Conservation (phyloP, 2,888 invertebrate genomes). For the Stegana nigrithorax region DNA sequence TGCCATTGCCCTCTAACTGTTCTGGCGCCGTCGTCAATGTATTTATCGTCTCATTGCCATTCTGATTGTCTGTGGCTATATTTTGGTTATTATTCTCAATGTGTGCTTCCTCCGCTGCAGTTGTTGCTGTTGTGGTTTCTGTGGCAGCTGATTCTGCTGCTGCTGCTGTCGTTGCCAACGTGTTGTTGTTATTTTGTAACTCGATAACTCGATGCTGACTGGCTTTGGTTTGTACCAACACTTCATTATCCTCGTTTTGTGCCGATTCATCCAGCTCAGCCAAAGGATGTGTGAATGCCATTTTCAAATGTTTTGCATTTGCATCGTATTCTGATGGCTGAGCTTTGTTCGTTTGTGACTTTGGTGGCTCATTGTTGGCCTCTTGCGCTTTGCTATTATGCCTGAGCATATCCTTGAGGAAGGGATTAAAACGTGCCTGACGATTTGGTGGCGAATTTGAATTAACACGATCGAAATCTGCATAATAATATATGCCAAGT, state of each 20-base stretch:
- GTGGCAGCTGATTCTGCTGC: background rate
- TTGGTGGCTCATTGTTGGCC: slow-evolving; percentile 7
- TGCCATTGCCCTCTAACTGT: slow-evolving; percentile 70
- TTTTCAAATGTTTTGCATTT: slow-evolving; percentile 39
- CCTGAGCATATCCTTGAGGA: slow-evolving; percentile 72
- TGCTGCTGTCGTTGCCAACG: background rate
- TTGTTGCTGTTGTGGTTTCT: slow-evolving; percentile 14
- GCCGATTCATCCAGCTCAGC: slow-evolving; percentile 33
- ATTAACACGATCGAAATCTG: slow-evolving; percentile 64
- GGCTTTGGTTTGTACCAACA: slow-evolving; percentile 7
- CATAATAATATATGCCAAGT: background rate
- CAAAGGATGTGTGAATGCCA: slow-evolving; percentile 40
- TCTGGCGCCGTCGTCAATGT: slow-evolving; percentile 70
- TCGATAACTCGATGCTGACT: background rate
- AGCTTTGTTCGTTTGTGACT: slow-evolving; percentile 15
- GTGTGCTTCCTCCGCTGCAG: slow-evolving; percentile 26
- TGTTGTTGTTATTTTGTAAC: slow-evolving; percentile 15
- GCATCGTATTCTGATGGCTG: background rate
- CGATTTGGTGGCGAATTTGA: slow-evolving; percentile 64
- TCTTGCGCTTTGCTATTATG: slow-evolving; percentile 41
- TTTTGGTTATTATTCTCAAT: background rate
- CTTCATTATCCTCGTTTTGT: slow-evolving; percentile 41
- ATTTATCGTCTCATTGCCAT: slow-evolving; percentile 60
- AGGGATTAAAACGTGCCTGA: slow-evolving; percentile 74
- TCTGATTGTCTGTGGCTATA: slow-evolving; percentile 61